Evolutionary conservation across 2,888 invertebrate genomes (phyloP).

Genomic region (Gisinianus flammeolus): DNA sequence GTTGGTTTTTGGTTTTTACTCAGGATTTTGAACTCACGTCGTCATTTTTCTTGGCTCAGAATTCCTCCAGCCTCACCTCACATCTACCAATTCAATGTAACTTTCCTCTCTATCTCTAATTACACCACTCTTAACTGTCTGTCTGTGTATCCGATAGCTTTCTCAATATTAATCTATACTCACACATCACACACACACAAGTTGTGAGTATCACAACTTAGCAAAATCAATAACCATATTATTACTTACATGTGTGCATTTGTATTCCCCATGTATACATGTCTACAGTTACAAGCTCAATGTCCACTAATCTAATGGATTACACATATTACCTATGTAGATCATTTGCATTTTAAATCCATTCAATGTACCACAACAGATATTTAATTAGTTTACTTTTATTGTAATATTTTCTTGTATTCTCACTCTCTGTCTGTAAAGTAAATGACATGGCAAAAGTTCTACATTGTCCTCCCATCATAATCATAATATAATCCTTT

Average conservation of each 20-base stretch:
- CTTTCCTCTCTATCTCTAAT: conserved; percentile 31
- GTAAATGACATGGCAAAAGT: background rate
- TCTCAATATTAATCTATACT: no score
- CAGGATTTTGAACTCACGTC: conserved; percentile 40
- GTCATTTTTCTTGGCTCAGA: background rate
- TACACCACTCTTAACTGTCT: conserved; percentile 9
- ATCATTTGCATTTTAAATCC: background rate
- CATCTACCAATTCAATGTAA: background rate
- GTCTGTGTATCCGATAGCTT: no score
- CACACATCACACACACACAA: no score
- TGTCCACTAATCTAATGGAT: no score
- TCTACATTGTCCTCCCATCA: background rate
- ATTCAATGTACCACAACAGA: background rate
- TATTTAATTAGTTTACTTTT: background rate
- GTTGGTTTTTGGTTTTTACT: conserved; percentile 35
- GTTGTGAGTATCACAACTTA: no score
- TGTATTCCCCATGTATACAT: background rate
- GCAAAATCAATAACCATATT: background rate
- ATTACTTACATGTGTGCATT: background rate
- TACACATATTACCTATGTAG: background rate
- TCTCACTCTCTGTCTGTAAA: background rate
- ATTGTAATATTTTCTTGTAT: background rate
- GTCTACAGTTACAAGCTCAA: background rate
- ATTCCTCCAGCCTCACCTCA: conserved; percentile 20
- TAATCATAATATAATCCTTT: background rate